Evolutionary conservation across 2,113 vertebrate species (phyloP).

Genomic region (Oriolus oriolus): DNA sequence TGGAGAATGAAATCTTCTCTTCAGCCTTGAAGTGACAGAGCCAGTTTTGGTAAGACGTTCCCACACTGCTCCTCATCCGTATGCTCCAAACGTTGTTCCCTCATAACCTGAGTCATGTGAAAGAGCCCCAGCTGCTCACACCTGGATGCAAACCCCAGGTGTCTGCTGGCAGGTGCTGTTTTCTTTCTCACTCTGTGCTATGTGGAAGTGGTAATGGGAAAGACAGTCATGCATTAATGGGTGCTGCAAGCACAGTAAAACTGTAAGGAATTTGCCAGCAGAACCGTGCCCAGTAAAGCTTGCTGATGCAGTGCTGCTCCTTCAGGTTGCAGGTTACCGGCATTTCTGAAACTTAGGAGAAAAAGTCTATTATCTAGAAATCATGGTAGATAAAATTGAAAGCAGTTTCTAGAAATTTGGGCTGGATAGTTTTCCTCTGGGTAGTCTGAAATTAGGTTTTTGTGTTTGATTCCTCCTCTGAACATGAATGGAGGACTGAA

Average conservation of each 20-base stretch:
- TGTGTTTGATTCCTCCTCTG: background rate
- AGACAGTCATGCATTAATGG: background rate
- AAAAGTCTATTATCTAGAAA: background rate
- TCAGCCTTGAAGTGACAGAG: conserved; percentile 25
- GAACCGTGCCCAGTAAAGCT: background rate
- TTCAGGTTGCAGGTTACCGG: background rate
- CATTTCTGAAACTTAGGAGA: background rate
- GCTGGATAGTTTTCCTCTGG: background rate
- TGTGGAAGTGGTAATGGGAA: background rate
- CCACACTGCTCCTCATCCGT: background rate
- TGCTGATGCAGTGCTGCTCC: background rate
- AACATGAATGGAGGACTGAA: background rate
- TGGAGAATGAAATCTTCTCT: conserved; percentile 32
- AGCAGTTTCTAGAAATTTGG: background rate
- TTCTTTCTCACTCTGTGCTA: background rate
- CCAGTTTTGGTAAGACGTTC: conserved; percentile 37
- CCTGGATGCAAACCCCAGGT: background rate
- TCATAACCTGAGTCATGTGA: background rate
- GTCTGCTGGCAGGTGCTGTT: background rate
- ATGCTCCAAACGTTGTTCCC: background rate
- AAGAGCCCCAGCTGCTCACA: background rate
- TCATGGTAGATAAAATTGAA: background rate
- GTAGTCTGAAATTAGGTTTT: background rate
- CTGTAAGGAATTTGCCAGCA: background rate
- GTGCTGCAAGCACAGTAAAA: background rate